phyloP scores from a whole-genome alignment of 2,113 vertebrate genomes.

The Enhydra lutris region DNA sequence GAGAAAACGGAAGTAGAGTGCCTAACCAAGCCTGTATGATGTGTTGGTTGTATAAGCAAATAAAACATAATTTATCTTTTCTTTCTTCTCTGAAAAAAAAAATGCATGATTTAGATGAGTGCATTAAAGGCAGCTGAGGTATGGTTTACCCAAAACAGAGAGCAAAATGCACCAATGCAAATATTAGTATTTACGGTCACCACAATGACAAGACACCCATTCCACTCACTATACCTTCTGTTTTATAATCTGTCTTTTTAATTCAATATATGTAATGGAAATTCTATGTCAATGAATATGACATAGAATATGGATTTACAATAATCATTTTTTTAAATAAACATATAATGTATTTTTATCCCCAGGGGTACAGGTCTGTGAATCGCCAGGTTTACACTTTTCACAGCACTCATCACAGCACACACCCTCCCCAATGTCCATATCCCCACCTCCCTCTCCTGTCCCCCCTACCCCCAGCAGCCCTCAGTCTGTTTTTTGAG shows the following conservation, averaged over 20 bases:
- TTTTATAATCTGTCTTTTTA: not conserved
- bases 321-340: not conserved
- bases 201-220: not conserved
- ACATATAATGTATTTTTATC: too few relatives aligned
- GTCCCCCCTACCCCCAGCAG: too few relatives aligned
- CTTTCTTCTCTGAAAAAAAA: conserved; percentile 13
- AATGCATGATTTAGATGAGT: not conserved
- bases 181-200: not conserved
- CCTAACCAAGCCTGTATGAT: not conserved
- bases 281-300: not conserved
- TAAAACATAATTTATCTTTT: not conserved
- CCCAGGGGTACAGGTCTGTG: too few relatives aligned
- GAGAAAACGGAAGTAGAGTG: not conserved
- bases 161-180: not conserved
- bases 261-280: not conserved
- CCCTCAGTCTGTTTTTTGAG: too few relatives aligned
- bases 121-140: not conserved
- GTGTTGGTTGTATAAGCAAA: not conserved
- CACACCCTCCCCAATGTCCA: too few relatives aligned
- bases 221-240: not conserved
- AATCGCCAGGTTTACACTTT: too few relatives aligned
- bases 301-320: not conserved
- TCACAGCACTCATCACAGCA: too few relatives aligned
- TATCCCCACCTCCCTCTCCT: too few relatives aligned
- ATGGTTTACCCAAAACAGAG: not conserved